Conservation (phyloP, 2,888 invertebrate genomes). For the Thereva nobilitata region DNA sequence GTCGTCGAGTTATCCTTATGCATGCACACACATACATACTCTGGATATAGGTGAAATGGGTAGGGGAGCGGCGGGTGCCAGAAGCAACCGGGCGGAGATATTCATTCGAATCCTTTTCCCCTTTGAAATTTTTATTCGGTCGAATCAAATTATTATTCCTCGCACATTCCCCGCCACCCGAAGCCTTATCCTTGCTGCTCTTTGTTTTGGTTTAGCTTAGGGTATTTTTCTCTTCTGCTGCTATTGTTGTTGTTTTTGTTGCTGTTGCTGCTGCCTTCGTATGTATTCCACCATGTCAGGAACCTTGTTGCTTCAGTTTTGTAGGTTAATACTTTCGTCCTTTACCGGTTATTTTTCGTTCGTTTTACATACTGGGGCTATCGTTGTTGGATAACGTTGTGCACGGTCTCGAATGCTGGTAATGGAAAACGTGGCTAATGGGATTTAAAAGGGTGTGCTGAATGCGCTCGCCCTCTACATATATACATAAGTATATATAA, state of each 20-base stretch:
- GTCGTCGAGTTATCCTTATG: constrained; percentile 7
- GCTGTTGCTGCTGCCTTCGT: not conserved
- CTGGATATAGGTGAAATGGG: too few relatives aligned
- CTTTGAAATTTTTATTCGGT: constrained; percentile 19
- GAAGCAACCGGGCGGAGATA: too few relatives aligned
- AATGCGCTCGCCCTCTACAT: constrained; percentile 24
- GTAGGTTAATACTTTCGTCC: too few relatives aligned
- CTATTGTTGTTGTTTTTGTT: constrained; percentile 11
- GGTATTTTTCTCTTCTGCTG: too few relatives aligned
- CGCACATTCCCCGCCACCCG: constrained; percentile 10
- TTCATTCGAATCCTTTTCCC: not conserved
- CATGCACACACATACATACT: not conserved
- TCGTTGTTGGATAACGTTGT: too few relatives aligned
- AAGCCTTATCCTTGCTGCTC: constrained; percentile 3
- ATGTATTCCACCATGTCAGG: not conserved
- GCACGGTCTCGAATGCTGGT: not conserved
- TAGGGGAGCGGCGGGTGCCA: too few relatives aligned
- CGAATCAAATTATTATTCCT: constrained; percentile 34
- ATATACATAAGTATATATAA: too few relatives aligned
- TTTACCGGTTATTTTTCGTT: too few relatives aligned
- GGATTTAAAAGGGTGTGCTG: constrained; percentile 36
- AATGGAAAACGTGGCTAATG: constrained; percentile 35
- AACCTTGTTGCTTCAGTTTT: not conserved
- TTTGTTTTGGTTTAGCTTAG: not conserved
- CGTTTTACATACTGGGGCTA: too few relatives aligned